These are phyloP conservation scores for Tapera naevia DNA, from an alignment of 2,797 vertebrate genomes.

Conservation along the genomic window DNA sequence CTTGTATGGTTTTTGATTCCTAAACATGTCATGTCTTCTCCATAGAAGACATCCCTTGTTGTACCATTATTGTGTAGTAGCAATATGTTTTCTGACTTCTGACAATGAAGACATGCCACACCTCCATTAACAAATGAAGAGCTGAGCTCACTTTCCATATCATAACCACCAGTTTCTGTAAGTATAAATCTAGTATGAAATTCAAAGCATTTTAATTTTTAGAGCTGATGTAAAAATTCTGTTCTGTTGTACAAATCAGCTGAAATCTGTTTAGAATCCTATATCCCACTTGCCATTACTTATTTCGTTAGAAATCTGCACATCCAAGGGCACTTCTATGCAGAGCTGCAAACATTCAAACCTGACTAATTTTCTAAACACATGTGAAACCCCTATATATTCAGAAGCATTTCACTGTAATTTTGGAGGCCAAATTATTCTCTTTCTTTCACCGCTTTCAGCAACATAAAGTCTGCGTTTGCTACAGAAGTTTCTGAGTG, in stretches of 20 bases:
- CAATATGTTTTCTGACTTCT: neutral
- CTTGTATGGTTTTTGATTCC: neutral
- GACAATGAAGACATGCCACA: neutral
- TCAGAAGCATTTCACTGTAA: neutral
- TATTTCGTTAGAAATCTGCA: neutral
- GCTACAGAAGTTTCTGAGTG: neutral
- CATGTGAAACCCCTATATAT: neutral
- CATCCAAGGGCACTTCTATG: neutral
- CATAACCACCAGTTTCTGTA: neutral
- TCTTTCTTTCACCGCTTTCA: neutral
- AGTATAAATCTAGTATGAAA: neutral
- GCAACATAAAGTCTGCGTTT: neutral
- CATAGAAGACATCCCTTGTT: neutral
- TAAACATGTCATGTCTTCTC: neutral
- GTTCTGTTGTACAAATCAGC: neutral
- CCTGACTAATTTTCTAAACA: neutral
- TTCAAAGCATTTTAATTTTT: neutral
- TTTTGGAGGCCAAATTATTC: neutral
- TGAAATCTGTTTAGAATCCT: neutral
- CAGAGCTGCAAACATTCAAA: neutral
- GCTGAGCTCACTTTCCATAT: neutral
- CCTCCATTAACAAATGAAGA: neutral
- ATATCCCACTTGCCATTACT: neutral
- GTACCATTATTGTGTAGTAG: neutral
- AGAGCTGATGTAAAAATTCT: neutral